Conservation (phyloP, 2,113 vertebrate species). For the Trichomycterus rosablanca region DNA sequence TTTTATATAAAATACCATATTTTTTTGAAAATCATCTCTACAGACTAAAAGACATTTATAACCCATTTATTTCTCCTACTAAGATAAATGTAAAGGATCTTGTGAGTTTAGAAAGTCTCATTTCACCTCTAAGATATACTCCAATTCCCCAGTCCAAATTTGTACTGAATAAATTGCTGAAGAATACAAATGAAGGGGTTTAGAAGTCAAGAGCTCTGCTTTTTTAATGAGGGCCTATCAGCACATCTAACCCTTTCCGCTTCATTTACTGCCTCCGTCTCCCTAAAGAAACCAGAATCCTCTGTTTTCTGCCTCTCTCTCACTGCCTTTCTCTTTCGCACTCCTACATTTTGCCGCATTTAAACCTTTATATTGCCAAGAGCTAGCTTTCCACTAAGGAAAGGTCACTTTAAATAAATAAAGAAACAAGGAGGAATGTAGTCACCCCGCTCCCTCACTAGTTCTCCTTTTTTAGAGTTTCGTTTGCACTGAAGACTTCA, state of each 20-base stretch:
- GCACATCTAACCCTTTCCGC: slow-evolving; percentile 66
- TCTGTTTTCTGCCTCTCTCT: slow-evolving; percentile 24
- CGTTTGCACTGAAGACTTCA: slow-evolving; percentile 55
- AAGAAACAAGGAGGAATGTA: slow-evolving; percentile 59
- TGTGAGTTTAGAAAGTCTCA: slow-evolving; percentile 45
- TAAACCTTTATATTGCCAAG: slow-evolving; percentile 61
- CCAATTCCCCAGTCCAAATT: slow-evolving; percentile 61
- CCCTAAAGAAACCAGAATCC: slow-evolving; percentile 50
- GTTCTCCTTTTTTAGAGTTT: slow-evolving; percentile 47
- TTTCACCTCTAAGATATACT: slow-evolving; percentile 50
- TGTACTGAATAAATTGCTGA: slow-evolving; percentile 49
- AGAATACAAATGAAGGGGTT: slow-evolving; percentile 64
- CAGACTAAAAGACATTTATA: no score
- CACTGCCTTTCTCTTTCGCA: background rate
- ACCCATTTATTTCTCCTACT: no score
- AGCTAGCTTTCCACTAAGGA: slow-evolving; percentile 54
- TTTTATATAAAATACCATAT: no score
- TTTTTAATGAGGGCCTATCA: slow-evolving; percentile 72
- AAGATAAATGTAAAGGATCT: slow-evolving; percentile 42
- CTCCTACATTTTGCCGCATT: slow-evolving; percentile 60
- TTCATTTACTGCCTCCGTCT: slow-evolving; percentile 62
- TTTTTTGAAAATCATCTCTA: no score
- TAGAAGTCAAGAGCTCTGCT: slow-evolving; percentile 56
- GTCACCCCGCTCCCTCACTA: slow-evolving; percentile 55
- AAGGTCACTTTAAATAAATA: slow-evolving; percentile 72